Conservation (phyloP, 2,797 vertebrate genomes). For the Dicrostonyx torquatus region DNA sequence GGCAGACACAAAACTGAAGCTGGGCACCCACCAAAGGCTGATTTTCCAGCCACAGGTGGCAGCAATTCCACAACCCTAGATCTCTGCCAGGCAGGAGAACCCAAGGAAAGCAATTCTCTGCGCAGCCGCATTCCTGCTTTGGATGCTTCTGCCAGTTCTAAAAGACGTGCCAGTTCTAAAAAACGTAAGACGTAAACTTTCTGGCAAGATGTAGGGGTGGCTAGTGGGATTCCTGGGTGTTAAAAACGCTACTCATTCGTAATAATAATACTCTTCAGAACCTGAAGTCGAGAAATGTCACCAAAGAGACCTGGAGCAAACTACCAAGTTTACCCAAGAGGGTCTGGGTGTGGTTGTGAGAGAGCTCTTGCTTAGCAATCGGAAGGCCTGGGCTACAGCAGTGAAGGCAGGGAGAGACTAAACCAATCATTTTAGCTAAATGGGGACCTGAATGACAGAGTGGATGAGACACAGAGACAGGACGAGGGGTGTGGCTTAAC, state of each 20-base stretch:
- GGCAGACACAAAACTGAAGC: background rate
- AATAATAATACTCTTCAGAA: background rate
- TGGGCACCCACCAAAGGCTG: background rate
- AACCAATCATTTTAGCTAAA: background rate
- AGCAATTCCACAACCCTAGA: background rate
- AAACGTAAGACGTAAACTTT: background rate
- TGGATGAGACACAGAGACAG: background rate
- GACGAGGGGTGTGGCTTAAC: background rate
- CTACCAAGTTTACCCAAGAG: background rate
- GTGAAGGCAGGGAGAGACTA: background rate
- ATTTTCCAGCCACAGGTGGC: background rate
- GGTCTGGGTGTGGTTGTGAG: background rate
- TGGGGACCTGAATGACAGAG: no score
- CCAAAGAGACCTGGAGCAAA: background rate
- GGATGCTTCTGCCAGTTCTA: background rate
- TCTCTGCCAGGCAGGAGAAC: no score
- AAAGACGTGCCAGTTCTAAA: background rate
- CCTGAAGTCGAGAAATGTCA: accelerated
- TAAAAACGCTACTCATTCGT: background rate
- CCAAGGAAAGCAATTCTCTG: accelerated
- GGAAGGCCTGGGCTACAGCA: background rate
- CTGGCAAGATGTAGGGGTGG: background rate
- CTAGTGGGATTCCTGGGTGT: background rate
- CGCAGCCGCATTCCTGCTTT: background rate
- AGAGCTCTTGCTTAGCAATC: background rate